phyloP scores from a whole-genome alignment of 2,888 invertebrate species.

The Drosophila monieri region DNA sequence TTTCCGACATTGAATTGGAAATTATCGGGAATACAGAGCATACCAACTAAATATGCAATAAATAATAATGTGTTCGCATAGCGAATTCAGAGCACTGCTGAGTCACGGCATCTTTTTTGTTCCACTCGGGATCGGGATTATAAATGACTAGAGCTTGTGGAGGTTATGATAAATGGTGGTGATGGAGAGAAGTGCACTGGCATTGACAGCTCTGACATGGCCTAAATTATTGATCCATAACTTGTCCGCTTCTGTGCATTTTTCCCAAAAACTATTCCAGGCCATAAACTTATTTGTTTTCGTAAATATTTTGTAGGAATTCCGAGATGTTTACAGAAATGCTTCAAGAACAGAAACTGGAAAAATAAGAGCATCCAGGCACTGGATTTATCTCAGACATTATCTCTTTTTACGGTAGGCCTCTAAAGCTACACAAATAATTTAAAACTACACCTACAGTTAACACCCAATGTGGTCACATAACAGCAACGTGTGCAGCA shows the following conservation, averaged over 20 bases:
- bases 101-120: slow-evolving; percentile 20
- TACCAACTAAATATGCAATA: slow-evolving; percentile 40
- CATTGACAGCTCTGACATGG: slow-evolving; percentile 23
- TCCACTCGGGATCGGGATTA: slow-evolving; percentile 9
- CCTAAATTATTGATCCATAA: slow-evolving; percentile 28
- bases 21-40: slow-evolving; percentile 7
- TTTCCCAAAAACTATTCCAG: slow-evolving; percentile 19
- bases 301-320: slow-evolving; percentile 11
- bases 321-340: slow-evolving; percentile 12
- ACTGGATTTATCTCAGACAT: slow-evolving; percentile 14
- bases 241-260: slow-evolving; percentile 2
- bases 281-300: not conserved
- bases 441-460: slow-evolving; percentile 18
- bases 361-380: not conserved
- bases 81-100: slow-evolving; percentile 5
- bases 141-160: slow-evolving; percentile 15
- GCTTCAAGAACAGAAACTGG: slow-evolving; percentile 1
- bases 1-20: slow-evolving; percentile 17
- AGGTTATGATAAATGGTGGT: slow-evolving; percentile 8
- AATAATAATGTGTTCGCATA: slow-evolving; percentile 15
- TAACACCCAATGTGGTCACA: slow-evolving; percentile 25
- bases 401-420: slow-evolving; percentile 17
- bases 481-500: slow-evolving; percentile 22
- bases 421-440: slow-evolving; percentile 12
- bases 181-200: slow-evolving; percentile 17